Evolutionary conservation across 2,113 vertebrate species (phyloP).

Genomic region (Prolemur simus): DNA sequence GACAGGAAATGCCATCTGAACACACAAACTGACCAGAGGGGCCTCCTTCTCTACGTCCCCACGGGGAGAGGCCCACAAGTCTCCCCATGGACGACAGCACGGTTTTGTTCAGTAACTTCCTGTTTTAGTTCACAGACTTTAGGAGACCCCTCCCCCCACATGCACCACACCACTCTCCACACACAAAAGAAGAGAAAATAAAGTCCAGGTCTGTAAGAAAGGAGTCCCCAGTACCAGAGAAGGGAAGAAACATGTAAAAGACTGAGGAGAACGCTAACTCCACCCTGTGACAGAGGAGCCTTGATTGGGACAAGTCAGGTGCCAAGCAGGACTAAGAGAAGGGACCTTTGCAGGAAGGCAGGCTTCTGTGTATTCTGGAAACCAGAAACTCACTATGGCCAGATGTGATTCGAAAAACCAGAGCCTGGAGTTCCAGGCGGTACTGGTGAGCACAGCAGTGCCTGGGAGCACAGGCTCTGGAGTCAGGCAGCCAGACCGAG

Average conservation of each 20-base stretch:
- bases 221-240: not conserved
- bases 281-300: not conserved
- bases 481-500: not conserved
- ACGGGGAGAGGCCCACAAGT: not conserved
- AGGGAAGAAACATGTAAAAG: not conserved
- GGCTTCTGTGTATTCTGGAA: not conserved
- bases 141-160: not conserved
- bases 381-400: not conserved
- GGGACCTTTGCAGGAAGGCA: not conserved
- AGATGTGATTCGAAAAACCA: not conserved
- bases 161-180: not conserved
- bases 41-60: not conserved
- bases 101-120: not conserved
- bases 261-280: not conserved
- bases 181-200: not conserved
- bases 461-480: not conserved
- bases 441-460: not conserved
- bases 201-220: not conserved
- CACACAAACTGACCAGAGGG: not conserved
- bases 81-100: not conserved
- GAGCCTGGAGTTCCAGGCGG: not conserved
- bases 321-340: not conserved
- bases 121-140: not conserved
- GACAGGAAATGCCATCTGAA: not conserved
- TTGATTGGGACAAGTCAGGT: not conserved